Percentiles rank a stretch among this genome's conserved stretches.
phyloP scores from a whole-genome alignment of 2,113 vertebrate genomes.

The Uria aalge region DNA sequence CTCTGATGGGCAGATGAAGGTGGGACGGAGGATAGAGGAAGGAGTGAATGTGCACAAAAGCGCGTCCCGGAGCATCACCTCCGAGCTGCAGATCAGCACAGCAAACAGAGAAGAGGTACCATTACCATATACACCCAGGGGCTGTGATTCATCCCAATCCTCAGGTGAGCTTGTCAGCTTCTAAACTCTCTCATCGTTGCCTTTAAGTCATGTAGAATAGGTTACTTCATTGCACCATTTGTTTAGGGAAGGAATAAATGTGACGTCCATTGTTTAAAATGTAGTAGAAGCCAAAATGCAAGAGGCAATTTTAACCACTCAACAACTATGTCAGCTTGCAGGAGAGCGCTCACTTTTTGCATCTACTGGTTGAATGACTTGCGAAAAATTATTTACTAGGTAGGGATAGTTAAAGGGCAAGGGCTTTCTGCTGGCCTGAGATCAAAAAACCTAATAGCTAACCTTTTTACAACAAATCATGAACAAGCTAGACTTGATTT shows the following conservation, averaged over 20 bases:
- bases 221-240: not conserved
- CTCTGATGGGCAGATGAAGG: not conserved
- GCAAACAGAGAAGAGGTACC: not conserved
- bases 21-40: not conserved
- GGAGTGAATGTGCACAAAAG: not conserved
- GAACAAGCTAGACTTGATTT: not conserved
- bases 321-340: not conserved
- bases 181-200: not conserved
- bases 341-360: not conserved
- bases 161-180: not conserved
- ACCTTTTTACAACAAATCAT: slow-evolving; percentile 16
- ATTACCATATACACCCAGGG: not conserved
- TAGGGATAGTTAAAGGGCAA: not conserved
- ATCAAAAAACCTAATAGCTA: slow-evolving; percentile 4
- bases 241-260: not conserved
- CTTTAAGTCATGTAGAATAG: not conserved
- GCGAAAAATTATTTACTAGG: slow-evolving; percentile 7
- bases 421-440: slow-evolving; percentile 5
- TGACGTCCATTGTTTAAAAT: not conserved
- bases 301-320: not conserved
- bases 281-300: not conserved
- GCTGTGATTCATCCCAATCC: not conserved
- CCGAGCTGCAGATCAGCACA: not conserved
- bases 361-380: not conserved
- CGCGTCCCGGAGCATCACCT: not conserved